Evolutionary conservation across 2,888 invertebrate genomes (phyloP), one percentile per base, ranked within the genome.

Genomic region (Amphipoea oculea): DNA sequence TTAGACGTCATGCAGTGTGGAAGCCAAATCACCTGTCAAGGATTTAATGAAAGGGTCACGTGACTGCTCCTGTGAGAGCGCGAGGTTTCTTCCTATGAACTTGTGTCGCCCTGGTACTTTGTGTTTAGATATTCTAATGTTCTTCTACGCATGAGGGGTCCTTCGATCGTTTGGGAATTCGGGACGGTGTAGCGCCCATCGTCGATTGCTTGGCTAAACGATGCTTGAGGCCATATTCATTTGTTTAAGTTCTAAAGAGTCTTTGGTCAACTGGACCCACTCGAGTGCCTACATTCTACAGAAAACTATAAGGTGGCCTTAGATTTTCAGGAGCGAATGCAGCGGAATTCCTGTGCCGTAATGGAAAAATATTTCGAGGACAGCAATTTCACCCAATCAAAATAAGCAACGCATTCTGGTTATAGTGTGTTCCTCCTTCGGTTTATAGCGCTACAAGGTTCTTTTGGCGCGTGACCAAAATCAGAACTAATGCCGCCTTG

Each of bases 21-120:
- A 90, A 91, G 90, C 92, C 91, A 92, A 94, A 93, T 93, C 91
- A 92, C 90, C 93, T 93, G 94, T 93, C 94, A 94, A 91, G 91
- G 79, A 91, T 92, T 89, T 91, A 94, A 94, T 92, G 89, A 92
- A 79, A 78, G 78, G 85, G 93, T 89, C 91, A 92, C 92, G 90
- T 92, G 93, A 88, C 90, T 86, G 67, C 81, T 83, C 86, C 86
- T 90, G 89, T 85, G 81, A 75, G 82, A 86, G 76, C 71, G 62
- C 42, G 48, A 42, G 71, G 12, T 67, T 77, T 76, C 48, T 68
- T 83, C 82, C 73, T 84, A 60, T 29, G 6, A 60, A 77, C 29
- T 70, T 76, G 73, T 88, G 82, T 54, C 69, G 65, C 48, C 88
- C 83, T 89, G 78, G 88, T 88, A 85, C 54, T 84, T 78, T 73